phyloP scores from a whole-genome alignment of 2,797 vertebrate genomes.

The Balearica regulorum region DNA sequence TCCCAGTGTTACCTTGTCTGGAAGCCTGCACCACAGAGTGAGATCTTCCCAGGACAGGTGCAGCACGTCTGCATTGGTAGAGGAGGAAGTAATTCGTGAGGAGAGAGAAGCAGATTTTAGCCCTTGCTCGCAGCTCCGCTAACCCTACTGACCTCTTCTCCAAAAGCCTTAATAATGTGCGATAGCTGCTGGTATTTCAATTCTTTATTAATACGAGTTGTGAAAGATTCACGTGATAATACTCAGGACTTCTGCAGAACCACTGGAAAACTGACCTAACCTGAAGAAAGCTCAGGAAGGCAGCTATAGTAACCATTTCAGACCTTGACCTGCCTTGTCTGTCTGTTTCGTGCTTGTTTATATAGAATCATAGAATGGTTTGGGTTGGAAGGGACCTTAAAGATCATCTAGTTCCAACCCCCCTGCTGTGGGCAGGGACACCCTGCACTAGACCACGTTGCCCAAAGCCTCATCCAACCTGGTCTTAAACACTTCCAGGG shows the following conservation, averaged over 20 bases:
- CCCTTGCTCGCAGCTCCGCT: background rate
- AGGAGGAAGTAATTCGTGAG: background rate
- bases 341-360: background rate
- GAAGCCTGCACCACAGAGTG: background rate
- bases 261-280: background rate
- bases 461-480: too few relatives aligned
- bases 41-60: background rate
- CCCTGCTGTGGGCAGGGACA: too few relatives aligned
- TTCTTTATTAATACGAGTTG: background rate
- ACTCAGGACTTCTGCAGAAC: background rate
- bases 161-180: background rate
- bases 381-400: too few relatives aligned
- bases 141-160: background rate
- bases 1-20: background rate
- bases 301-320: background rate
- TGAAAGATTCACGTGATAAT: background rate
- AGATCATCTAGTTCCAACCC: too few relatives aligned
- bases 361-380: background rate
- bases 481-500: too few relatives aligned
- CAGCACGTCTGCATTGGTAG: background rate
- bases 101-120: background rate
- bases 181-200: background rate
- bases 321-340: background rate
- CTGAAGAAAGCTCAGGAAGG: background rate
- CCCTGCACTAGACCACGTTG: too few relatives aligned